Conservation (phyloP, 2,888 invertebrate genomes). For the Clanis bilineata region DNA sequence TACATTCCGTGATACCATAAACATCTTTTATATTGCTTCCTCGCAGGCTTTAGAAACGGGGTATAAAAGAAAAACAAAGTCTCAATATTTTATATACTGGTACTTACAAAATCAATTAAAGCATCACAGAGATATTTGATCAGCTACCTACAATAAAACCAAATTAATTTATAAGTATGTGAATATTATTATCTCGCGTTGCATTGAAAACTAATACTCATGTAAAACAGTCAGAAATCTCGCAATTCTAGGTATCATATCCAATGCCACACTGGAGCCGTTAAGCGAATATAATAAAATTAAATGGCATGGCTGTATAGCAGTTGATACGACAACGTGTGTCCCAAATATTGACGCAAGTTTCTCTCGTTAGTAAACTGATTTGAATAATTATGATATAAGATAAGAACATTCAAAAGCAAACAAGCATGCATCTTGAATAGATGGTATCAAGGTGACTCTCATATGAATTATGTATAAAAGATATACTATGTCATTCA, state of each 20-base stretch:
- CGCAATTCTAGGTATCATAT: not conserved
- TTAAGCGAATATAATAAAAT: slow-evolving; percentile 4
- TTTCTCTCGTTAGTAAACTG: slow-evolving; percentile 12
- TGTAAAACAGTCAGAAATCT: not conserved
- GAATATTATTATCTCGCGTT: not conserved
- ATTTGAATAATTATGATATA: slow-evolving; percentile 12
- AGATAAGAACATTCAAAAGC: slow-evolving; percentile 10
- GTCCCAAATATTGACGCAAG: slow-evolving; percentile 12
- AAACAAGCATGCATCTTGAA: not conserved
- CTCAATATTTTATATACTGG: too few relatives aligned
- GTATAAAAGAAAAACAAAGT: too few relatives aligned
- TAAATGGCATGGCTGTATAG: slow-evolving; percentile 1
- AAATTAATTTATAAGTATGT: not conserved
- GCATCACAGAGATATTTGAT: too few relatives aligned
- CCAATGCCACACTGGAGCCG: not conserved
- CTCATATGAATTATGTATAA: slow-evolving; percentile 5
- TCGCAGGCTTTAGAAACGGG: not conserved
- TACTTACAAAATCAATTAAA: too few relatives aligned
- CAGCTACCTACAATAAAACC: not conserved
- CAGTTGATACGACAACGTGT: not conserved
- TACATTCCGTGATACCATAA: not conserved
- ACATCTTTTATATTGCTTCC: not conserved
- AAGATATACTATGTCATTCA: not conserved
- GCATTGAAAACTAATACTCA: not conserved
- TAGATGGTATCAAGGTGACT: slow-evolving; percentile 7